A percentile compares a stretch with the other conserved stretches of the same genome.
phyloP scores from a whole-genome alignment of 2,797 vertebrate genomes.

The Molossus molossus region DNA sequence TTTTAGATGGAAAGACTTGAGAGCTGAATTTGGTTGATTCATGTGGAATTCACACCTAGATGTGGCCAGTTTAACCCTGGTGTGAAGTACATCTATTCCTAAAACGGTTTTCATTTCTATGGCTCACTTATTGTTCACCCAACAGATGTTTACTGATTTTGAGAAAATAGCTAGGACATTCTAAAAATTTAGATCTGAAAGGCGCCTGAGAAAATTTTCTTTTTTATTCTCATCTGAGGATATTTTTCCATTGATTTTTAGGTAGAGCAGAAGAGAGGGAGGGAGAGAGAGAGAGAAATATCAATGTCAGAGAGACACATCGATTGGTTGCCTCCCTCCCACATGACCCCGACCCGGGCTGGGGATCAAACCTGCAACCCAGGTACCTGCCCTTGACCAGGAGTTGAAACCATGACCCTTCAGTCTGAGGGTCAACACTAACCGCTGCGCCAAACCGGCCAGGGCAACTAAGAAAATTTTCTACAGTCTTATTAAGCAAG shows the following conservation, averaged over 20 bases:
- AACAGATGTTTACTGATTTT: not conserved
- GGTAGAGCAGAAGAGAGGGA: too few species aligned
- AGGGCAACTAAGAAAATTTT: too few species aligned
- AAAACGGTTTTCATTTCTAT: not conserved
- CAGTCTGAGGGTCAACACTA: not conserved
- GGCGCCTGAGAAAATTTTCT: not conserved
- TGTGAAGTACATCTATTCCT: not conserved
- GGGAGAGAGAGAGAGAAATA: too few species aligned
- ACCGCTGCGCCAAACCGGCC: too few species aligned
- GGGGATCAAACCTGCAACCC: too few species aligned
- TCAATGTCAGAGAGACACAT: too few species aligned
- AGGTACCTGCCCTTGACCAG: too few species aligned
- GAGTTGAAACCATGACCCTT: too few species aligned
- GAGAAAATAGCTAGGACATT: not conserved
- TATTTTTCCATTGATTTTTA: too few species aligned
- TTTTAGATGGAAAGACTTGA: slow-evolving; percentile 13
- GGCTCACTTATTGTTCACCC: slow-evolving; percentile 4
- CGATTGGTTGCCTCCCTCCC: too few species aligned
- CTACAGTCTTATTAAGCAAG: not conserved
- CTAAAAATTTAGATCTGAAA: not conserved
- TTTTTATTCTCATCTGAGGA: too few species aligned
- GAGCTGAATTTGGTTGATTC: slow-evolving; percentile 16
- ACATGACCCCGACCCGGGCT: too few species aligned
- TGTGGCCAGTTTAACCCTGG: not conserved
- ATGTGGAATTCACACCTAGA: not conserved